Conservation (phyloP, 1,140 invertebrate genomes). For the Amyelois transitella region DNA sequence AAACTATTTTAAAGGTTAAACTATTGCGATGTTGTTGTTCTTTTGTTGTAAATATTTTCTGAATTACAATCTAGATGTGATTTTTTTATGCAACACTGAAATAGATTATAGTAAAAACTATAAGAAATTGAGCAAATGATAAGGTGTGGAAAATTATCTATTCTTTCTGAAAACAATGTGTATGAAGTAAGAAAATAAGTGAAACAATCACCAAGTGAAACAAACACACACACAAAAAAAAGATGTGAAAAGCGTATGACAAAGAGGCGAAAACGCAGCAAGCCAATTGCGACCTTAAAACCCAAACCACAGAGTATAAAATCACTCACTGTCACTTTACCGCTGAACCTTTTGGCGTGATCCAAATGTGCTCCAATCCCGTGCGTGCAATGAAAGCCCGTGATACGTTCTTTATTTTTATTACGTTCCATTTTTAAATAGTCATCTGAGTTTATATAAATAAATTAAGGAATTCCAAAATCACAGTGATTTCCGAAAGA, state of each 20-base stretch:
- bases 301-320: constrained; percentile 9
- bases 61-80: background rate
- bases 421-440: background rate
- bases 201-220: background rate
- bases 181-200: no score
- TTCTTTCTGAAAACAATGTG: no score
- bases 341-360: constrained; percentile 16
- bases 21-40: no score
- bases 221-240: background rate
- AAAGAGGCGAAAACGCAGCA: background rate
- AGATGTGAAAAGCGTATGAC: background rate
- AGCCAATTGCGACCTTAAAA: constrained; percentile 4
- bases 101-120: no score
- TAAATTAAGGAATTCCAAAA: no score
- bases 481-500: no score
- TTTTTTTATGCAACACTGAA: no score
- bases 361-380: constrained; percentile 27
- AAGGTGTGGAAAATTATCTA: no score
- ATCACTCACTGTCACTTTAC: constrained; percentile 29
- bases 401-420: constrained; percentile 1
- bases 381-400: constrained; percentile 28
- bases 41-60: no score
- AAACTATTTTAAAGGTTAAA: no score
- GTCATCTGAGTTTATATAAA: no score
- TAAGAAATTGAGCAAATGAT: no score